A percentile compares a stretch with the other conserved stretches of the same genome.
phyloP scores from a whole-genome alignment of 2,113 vertebrate species.

The Megaleporinus macrocephalus region DNA sequence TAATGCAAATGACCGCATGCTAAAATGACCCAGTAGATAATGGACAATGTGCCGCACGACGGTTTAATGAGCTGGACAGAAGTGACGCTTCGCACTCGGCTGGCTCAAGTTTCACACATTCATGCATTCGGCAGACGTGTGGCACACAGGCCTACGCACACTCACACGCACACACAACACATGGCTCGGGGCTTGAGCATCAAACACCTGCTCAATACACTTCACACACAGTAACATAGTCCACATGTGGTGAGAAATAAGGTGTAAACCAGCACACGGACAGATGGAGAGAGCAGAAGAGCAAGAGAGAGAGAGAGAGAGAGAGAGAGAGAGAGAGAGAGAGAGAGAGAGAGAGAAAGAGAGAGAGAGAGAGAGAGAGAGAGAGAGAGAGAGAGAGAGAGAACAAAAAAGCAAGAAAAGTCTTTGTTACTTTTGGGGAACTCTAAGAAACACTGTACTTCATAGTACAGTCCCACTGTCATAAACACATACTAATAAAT shows the following conservation, averaged over 20 bases:
- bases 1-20: neutral
- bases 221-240: constrained; percentile 38
- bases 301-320: neutral
- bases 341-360: too few species aligned
- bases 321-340: too few species aligned
- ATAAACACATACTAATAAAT: too few species aligned
- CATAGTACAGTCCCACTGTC: too few species aligned
- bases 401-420: too few species aligned
- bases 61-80: constrained; percentile 29
- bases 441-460: too few species aligned
- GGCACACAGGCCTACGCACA: constrained; percentile 20
- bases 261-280: constrained; percentile 14
- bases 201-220: constrained; percentile 65
- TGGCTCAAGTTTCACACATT: constrained; percentile 21
- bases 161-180: constrained; percentile 10
- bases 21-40: neutral
- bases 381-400: too few species aligned
- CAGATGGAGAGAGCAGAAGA: neutral
- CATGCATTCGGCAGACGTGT: constrained; percentile 12
- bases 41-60: constrained; percentile 20
- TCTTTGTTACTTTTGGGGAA: too few species aligned
- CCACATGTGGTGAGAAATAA: constrained; percentile 30
- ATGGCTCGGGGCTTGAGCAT: constrained; percentile 56
- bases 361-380: too few species aligned
- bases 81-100: constrained; percentile 20